Conservation (phyloP, 1,140 invertebrate genomes). For the Papilio polytes region DNA sequence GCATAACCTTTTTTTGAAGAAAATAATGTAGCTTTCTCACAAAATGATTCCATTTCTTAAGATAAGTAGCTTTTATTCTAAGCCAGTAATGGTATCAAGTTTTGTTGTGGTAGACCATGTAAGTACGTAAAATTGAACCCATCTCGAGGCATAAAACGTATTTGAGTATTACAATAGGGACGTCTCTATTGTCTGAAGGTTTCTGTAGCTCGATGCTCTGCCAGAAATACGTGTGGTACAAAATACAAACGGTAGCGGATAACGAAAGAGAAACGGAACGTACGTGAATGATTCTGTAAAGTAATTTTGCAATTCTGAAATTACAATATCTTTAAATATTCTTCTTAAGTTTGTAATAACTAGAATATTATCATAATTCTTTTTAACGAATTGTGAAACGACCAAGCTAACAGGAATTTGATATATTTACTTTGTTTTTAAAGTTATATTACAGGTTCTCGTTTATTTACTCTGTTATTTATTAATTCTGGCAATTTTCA, state of each 20-base stretch:
- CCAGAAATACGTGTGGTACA: constrained; percentile 55
- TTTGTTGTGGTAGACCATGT: constrained; percentile 36
- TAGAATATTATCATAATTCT: background rate
- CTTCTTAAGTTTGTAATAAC: background rate
- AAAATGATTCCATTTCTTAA: background rate
- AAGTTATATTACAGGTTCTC: no score
- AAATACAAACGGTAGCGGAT: constrained; percentile 40
- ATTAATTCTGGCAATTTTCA: no score
- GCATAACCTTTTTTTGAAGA: no score
- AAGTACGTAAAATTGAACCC: constrained; percentile 54
- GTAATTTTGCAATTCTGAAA: no score
- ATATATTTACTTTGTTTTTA: no score
- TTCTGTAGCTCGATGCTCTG: constrained; percentile 59
- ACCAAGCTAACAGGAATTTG: no score
- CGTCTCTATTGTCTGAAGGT: constrained; percentile 74
- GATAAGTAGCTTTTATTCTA: constrained; percentile 21
- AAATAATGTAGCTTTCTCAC: background rate
- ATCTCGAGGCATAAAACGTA: constrained; percentile 63
- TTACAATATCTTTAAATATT: background rate
- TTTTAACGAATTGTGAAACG: background rate
- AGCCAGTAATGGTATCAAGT: constrained; percentile 11
- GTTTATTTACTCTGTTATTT: no score
- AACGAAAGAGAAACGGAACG: background rate
- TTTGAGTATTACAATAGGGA: constrained; percentile 69
- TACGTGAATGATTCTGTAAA: no score